These are phyloP conservation scores for Pteropus alecto DNA, from an alignment of 2,113 vertebrate species.

Conservation along the genomic window DNA sequence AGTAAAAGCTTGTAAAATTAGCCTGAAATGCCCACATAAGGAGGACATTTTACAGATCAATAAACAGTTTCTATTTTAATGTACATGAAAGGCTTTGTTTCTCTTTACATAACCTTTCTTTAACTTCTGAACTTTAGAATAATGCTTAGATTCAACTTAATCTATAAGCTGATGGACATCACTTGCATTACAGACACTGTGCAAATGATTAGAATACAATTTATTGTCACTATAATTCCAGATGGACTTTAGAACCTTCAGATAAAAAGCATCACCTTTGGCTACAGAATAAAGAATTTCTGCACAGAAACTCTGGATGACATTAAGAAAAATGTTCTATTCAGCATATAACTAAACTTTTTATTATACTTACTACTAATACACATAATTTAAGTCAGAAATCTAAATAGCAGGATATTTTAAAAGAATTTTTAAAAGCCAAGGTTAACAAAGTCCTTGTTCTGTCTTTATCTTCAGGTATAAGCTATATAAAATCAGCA, in stretches of 20 bases:
- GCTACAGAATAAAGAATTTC: conserved; percentile 28
- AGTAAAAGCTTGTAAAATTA: conserved; percentile 10
- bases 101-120: neutral
- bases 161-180: neutral
- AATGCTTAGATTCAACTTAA: neutral
- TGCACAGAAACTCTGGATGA: neutral
- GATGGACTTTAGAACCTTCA: neutral
- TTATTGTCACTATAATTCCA: neutral
- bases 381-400: neutral
- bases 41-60: neutral
- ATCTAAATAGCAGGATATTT: neutral
- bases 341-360: neutral
- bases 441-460: neutral
- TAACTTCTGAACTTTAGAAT: neutral
- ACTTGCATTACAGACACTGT: neutral
- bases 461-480: neutral
- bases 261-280: neutral
- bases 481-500: neutral
- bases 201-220: neutral
- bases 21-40: neutral
- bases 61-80: conserved; percentile 20
- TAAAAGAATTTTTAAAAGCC: neutral
- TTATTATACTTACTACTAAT: neutral
- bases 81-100: neutral
- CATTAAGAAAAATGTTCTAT: neutral